Percentiles rank a stretch among this genome's conserved stretches.
phyloP scores from a whole-genome alignment of 2,797 vertebrate genomes.

The Babyrousa celebensis region DNA sequence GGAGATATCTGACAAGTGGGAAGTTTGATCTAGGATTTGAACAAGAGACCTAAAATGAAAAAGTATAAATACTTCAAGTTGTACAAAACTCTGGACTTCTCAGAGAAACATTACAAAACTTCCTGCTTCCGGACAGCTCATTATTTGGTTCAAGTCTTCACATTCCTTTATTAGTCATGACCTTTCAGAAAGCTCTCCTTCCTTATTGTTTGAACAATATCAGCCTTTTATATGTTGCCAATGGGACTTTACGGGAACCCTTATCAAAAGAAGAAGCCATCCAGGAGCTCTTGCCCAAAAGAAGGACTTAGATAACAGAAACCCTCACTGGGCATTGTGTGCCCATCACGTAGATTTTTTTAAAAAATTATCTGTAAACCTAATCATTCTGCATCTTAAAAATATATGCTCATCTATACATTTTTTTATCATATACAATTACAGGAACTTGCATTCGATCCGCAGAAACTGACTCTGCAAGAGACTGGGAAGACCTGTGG shows the following conservation, averaged over 20 bases:
- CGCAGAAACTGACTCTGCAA: conserved; percentile 10
- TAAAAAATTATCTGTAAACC: not conserved
- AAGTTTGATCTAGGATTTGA: conserved; percentile 1
- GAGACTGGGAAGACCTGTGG: not conserved
- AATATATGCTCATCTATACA: not conserved
- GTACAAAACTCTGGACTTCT: conserved; percentile 67
- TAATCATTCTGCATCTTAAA: not conserved
- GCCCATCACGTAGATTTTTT: not conserved
- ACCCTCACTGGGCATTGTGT: not conserved
- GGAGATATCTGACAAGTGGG: not conserved
- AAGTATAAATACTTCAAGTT: conserved; percentile 19
- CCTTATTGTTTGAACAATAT: conserved; percentile 39
- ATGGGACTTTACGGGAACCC: not conserved
- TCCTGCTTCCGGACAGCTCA: conserved; percentile 90
- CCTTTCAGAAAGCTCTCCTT: conserved; percentile 62
- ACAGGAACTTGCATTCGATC: conserved; percentile 19
- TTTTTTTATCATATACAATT: not conserved
- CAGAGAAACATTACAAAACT: conserved; percentile 82
- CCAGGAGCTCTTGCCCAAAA: not conserved
- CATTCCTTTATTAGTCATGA: conserved; percentile 88
- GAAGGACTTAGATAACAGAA: not conserved
- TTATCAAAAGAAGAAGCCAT: not conserved
- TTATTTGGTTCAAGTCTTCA: conserved; percentile 81
- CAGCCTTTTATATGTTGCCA: conserved; percentile 4
- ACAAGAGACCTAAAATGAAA: conserved; percentile 48